Evolutionary conservation across 2,797 vertebrate species (phyloP).

Genomic region (Pseudomugil gertrudae): DNA sequence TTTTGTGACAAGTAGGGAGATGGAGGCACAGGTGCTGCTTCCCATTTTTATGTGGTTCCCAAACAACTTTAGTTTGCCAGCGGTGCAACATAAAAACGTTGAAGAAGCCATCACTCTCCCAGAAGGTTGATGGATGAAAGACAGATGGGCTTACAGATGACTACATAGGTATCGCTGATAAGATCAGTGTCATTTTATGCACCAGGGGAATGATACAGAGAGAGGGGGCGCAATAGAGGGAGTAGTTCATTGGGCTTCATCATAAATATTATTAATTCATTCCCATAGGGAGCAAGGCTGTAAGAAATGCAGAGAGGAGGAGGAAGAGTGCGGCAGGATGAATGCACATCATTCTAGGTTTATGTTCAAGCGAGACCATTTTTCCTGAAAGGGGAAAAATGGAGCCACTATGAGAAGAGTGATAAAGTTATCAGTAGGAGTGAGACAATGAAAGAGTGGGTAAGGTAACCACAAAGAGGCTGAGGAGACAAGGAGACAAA

Average conservation of each 20-base stretch:
- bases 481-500: conserved; percentile 56
- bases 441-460: conserved; percentile 53
- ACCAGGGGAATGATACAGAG: conserved; percentile 70
- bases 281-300: conserved; percentile 58
- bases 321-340: conserved; percentile 30
- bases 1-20: conserved; percentile 52
- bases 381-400: conserved; percentile 25
- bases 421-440: conserved; percentile 58
- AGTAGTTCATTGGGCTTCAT: conserved; percentile 56
- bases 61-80: conserved; percentile 70
- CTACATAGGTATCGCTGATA: conserved; percentile 74
- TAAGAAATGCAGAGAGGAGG: conserved; percentile 38
- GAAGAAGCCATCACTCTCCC: conserved; percentile 65
- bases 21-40: conserved; percentile 62
- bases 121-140: conserved; percentile 75
- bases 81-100: conserved; percentile 63
- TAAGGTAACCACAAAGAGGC: conserved; percentile 35
- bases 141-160: conserved; percentile 76
- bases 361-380: conserved; percentile 13
- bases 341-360: conserved; percentile 13
- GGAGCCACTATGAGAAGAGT: conserved; percentile 31
- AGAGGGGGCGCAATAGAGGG: conserved; percentile 40
- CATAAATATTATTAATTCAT: conserved; percentile 84
- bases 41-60: conserved; percentile 71
- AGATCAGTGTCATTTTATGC: conserved; percentile 81